These are phyloP conservation scores for Neuroterus valhalla DNA, from an alignment of 1,140 invertebrate genomes.

Conservation along the genomic window DNA sequence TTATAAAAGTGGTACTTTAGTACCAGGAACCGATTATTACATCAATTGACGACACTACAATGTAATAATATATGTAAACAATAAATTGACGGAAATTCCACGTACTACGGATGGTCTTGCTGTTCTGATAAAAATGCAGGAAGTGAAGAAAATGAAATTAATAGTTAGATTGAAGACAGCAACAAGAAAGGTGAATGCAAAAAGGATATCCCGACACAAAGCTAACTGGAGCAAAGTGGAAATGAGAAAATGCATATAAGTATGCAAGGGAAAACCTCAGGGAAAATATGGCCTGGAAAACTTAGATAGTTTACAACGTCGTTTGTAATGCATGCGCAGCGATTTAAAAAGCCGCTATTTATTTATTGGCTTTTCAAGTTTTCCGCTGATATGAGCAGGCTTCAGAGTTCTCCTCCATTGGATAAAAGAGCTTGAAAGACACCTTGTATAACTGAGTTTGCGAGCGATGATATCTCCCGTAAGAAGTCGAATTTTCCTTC, in stretches of 20 bases:
- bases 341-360: slow-evolving; percentile 42
- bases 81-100: too few relatives aligned
- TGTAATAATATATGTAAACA: too few relatives aligned
- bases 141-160: too few relatives aligned
- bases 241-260: slow-evolving; percentile 40
- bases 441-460: neutral
- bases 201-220: slow-evolving; percentile 28
- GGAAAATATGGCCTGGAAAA: slow-evolving; percentile 48
- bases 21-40: too few relatives aligned
- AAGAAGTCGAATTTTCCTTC: neutral
- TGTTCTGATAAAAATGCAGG: too few relatives aligned
- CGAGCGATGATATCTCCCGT: neutral
- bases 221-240: slow-evolving; percentile 39
- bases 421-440: slow-evolving; percentile 29
- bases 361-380: slow-evolving; percentile 57
- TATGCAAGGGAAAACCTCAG: slow-evolving; percentile 38
- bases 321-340: slow-evolving; percentile 43
- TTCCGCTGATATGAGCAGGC: slow-evolving; percentile 40
- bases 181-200: slow-evolving; percentile 3
- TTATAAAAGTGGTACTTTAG: too few relatives aligned
- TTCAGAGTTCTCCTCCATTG: slow-evolving; percentile 32
- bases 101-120: too few relatives aligned
- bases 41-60: too few relatives aligned
- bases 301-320: slow-evolving; percentile 50
- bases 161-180: too few relatives aligned